Evolutionary conservation across 2,888 invertebrate genomes (phyloP).

Genomic region (Gerosis bhagava): DNA sequence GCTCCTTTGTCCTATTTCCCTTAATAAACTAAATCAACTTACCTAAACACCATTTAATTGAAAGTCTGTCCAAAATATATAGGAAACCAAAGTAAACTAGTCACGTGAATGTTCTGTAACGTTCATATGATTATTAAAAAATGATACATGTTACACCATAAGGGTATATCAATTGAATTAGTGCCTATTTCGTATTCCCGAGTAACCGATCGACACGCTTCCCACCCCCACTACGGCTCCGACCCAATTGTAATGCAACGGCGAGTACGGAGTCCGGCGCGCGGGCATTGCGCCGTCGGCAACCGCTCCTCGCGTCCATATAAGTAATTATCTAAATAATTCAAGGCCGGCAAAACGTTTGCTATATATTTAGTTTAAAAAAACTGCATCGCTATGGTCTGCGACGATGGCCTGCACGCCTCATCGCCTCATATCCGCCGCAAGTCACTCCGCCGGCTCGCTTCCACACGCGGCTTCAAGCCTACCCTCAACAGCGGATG

Average conservation of each 20-base stretch:
- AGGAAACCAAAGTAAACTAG: too few species aligned
- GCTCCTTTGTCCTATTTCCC: conserved; percentile 32
- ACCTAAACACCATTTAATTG: too few species aligned
- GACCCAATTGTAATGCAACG: conserved; percentile 77
- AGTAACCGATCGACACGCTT: conserved; percentile 73
- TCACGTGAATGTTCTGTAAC: too few species aligned
- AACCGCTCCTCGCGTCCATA: conserved; percentile 47
- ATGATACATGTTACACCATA: conserved; percentile 7
- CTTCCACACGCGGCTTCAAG: conserved; percentile 76
- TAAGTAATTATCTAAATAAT: too few species aligned
- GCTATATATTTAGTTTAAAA: too few species aligned
- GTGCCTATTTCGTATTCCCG: conserved; percentile 71
- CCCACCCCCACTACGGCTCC: conserved; percentile 76
- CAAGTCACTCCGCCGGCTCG: conserved; percentile 75
- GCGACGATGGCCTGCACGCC: conserved; percentile 72
- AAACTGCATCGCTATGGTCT: conserved; percentile 70
- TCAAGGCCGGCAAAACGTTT: too few species aligned
- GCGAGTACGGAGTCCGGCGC: conserved; percentile 60
- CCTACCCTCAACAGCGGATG: conserved; percentile 76
- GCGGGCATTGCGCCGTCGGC: conserved; percentile 54
- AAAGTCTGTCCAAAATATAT: too few species aligned
- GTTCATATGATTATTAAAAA: too few species aligned
- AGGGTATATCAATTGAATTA: conserved; percentile 28
- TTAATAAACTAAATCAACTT: too few species aligned
- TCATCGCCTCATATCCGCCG: conserved; percentile 71